Conservation (phyloP, 2,113 vertebrate species). For the Petrocephalus microphthalmus region DNA sequence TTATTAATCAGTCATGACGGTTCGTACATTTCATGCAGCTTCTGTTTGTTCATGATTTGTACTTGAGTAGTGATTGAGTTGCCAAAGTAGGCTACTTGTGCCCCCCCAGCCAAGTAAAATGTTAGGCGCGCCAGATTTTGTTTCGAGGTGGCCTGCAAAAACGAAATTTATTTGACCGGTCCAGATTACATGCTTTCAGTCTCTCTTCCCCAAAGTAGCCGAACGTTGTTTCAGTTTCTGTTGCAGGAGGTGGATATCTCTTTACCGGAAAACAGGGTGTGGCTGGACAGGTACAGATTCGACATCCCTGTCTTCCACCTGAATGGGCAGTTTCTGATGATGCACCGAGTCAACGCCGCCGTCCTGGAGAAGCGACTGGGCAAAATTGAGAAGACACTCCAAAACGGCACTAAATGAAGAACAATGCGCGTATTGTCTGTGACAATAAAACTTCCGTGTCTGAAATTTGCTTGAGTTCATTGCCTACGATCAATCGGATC, state of each 20-base stretch:
- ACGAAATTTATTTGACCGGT: not conserved
- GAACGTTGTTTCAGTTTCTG: constrained; percentile 58
- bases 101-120: no score
- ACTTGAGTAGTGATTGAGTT: not conserved
- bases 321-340: constrained; percentile 79
- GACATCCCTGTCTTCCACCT: constrained; percentile 82
- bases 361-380: constrained; percentile 63
- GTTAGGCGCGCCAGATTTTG: not conserved
- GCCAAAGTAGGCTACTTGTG: not conserved
- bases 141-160: not conserved
- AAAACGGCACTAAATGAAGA: not conserved
- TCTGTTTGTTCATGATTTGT: not conserved
- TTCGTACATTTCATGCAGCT: not conserved
- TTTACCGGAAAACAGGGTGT: constrained; percentile 65
- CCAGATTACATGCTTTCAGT: not conserved
- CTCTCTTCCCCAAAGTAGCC: not conserved
- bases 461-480: not conserved
- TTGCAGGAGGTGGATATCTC: constrained; percentile 79
- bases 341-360: constrained; percentile 65
- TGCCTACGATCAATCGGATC: not conserved
- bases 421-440: not conserved
- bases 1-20: not conserved
- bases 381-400: constrained; percentile 49
- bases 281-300: constrained; percentile 72
- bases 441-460: not conserved